Evolutionary conservation across 2,113 vertebrate genomes (phyloP).

Genomic region (Epinephelus lanceolatus): DNA sequence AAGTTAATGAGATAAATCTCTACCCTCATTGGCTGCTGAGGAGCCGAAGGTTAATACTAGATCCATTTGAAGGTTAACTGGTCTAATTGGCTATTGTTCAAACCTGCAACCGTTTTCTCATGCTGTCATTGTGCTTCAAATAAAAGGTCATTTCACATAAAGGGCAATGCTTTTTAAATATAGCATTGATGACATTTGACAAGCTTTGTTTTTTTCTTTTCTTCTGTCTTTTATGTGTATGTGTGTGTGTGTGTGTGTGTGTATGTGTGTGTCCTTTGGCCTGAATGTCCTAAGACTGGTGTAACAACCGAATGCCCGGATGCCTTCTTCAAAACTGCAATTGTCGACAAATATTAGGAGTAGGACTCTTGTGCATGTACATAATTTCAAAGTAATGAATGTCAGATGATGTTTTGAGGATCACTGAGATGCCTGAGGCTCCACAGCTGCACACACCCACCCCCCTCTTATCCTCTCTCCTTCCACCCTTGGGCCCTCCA

Average conservation of each 20-base stretch:
- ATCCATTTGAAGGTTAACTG: constrained; percentile 67
- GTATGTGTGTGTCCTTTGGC: neutral
- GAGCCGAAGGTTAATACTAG: constrained; percentile 46
- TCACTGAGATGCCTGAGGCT: constrained; percentile 65
- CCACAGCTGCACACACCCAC: constrained; percentile 64
- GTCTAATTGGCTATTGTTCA: constrained; percentile 55
- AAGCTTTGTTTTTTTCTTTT: neutral
- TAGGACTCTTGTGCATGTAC: constrained; percentile 50
- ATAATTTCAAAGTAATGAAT: constrained; percentile 67
- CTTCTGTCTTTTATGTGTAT: neutral
- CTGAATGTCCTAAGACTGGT: neutral
- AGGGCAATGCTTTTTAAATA: constrained; percentile 50
- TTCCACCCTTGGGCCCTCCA: constrained; percentile 64
- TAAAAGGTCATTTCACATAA: constrained; percentile 57
- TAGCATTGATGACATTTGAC: constrained; percentile 28
- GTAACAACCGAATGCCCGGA: constrained; percentile 37
- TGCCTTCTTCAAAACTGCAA: constrained; percentile 53
- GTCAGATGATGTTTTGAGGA: constrained; percentile 74
- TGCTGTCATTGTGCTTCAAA: constrained; percentile 35
- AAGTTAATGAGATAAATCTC: constrained; percentile 55
- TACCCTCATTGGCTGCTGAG: constrained; percentile 34
- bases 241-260: neutral
- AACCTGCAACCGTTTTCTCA: constrained; percentile 46
- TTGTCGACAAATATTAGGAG: constrained; percentile 67
- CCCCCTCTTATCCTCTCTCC: constrained; percentile 51